A percentile compares a stretch with the other conserved stretches of the same genome.
Evolutionary conservation across 1,140 invertebrate species (phyloP).

Genomic region (Drosophila funebris): DNA sequence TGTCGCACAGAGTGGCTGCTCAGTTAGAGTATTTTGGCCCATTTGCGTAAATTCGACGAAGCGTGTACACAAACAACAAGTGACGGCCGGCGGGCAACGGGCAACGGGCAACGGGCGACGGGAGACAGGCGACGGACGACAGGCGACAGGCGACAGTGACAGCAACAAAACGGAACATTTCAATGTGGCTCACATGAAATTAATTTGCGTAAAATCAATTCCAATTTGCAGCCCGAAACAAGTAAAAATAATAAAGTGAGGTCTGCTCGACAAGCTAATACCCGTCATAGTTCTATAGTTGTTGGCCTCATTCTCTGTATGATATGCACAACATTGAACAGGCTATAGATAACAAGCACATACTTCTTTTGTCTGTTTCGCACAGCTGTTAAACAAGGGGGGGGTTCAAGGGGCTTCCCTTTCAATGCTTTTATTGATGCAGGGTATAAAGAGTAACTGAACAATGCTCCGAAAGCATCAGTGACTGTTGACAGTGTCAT

Average conservation of each 20-base stretch:
- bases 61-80: conserved; percentile 18
- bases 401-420: too few species aligned
- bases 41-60: conserved; percentile 29
- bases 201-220: conserved; percentile 77
- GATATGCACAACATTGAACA: too few species aligned
- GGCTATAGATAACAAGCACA: too few species aligned
- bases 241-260: not conserved
- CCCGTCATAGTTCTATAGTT: not conserved
- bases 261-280: not conserved
- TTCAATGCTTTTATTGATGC: conserved; percentile 1
- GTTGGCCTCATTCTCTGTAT: too few species aligned
- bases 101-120: not conserved
- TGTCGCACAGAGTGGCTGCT: not conserved
- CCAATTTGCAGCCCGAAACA: conserved; percentile 50
- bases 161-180: conserved; percentile 43
- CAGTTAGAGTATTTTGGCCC: conserved; percentile 11
- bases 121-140: conserved; percentile 1
- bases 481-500: conserved; percentile 53
- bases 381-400: not conserved
- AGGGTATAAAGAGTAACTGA: conserved; percentile 26
- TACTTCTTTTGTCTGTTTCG: not conserved
- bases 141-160: not conserved
- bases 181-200: conserved; percentile 60
- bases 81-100: not conserved
- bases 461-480: conserved; percentile 7